These are phyloP conservation scores for Glossosoma conforme DNA, from an alignment of 1,140 invertebrate genomes.

Conservation along the genomic window DNA sequence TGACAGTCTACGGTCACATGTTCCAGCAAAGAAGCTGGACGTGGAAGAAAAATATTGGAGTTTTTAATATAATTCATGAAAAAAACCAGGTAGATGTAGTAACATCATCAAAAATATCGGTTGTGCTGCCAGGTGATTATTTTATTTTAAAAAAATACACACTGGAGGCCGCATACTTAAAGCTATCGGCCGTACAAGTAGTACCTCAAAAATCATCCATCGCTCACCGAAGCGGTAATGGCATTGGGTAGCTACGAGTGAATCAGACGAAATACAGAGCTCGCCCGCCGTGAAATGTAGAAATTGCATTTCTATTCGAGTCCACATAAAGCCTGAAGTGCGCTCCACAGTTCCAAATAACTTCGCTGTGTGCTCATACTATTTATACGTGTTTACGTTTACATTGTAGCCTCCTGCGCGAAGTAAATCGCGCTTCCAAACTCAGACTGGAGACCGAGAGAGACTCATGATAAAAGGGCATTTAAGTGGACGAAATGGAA, in stretches of 20 bases:
- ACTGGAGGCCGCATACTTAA: no score
- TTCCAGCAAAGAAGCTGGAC: no score
- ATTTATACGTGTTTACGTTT: neutral
- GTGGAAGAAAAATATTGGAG: no score
- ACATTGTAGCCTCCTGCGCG: neutral
- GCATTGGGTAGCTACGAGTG: neutral
- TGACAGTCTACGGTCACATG: no score
- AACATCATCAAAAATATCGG: no score
- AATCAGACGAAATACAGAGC: slow-evolving; percentile 8
- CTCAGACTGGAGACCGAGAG: slow-evolving; percentile 4
- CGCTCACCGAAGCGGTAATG: slow-evolving; percentile 8
- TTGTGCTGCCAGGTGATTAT: no score
- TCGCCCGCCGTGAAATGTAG: slow-evolving; percentile 1
- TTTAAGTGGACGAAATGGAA: slow-evolving; percentile 28
- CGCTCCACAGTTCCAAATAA: neutral
- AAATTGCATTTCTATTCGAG: slow-evolving; percentile 13
- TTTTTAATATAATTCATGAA: no score
- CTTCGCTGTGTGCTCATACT: neutral
- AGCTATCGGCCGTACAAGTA: no score
- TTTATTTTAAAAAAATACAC: no score
- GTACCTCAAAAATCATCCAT: no score
- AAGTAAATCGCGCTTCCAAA: neutral
- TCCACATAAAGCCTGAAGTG: neutral
- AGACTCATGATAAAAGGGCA: slow-evolving; percentile 19
- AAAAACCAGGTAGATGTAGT: no score